Evolutionary conservation across 1,140 invertebrate species (phyloP).

Genomic region (Antheraea mylitta): DNA sequence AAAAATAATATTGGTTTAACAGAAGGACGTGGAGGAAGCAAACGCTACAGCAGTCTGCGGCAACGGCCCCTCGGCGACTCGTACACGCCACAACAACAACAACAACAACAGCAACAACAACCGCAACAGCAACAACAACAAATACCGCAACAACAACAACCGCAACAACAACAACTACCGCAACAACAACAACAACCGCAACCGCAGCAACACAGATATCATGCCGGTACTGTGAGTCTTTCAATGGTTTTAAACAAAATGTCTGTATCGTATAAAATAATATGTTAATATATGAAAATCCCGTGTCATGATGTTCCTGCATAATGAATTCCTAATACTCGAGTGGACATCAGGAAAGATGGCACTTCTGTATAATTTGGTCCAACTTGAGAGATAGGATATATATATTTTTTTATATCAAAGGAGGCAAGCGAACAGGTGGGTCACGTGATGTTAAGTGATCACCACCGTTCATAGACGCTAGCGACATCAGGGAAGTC

Average conservation of each 20-base stretch:
- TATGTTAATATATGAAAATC: neutral
- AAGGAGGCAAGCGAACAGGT: no score
- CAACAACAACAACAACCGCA: conserved; percentile 27
- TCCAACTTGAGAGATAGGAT: no score
- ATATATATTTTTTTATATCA: no score
- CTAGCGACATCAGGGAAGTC: no score
- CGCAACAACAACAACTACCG: conserved; percentile 5
- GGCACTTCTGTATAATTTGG: no score
- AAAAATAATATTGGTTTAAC: conserved; percentile 14
- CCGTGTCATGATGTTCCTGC: no score
- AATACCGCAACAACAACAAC: neutral
- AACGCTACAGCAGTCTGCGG: conserved; percentile 78
- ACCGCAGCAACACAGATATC: conserved; percentile 20
- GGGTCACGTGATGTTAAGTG: no score
- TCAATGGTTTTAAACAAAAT: no score
- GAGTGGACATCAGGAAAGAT: no score
- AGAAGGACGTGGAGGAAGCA: conserved; percentile 72
- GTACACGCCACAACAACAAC: conserved; percentile 49
- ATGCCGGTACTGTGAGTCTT: conserved; percentile 6
- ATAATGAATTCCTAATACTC: no score
- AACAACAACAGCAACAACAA: conserved; percentile 5
- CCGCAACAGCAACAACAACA: conserved; percentile 21
- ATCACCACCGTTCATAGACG: no score
- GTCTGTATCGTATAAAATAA: neutral
- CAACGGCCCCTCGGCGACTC: conserved; percentile 71